phyloP scores from a whole-genome alignment of 2,888 invertebrate genomes.

The Drosophila helvetica region DNA sequence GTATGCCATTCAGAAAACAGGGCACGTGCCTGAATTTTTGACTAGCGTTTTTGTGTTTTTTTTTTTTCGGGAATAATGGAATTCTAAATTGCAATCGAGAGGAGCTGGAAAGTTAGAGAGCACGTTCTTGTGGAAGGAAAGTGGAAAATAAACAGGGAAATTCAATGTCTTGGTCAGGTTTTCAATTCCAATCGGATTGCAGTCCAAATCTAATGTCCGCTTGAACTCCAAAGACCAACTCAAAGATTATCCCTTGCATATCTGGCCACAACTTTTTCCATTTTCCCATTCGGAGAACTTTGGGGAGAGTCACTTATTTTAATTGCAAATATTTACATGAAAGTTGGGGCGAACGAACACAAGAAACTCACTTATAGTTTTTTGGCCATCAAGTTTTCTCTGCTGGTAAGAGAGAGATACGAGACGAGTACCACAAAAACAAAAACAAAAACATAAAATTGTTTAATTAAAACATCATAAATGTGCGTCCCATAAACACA shows the following conservation, averaged over 20 bases:
- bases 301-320: constrained; percentile 27
- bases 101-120: constrained; percentile 13
- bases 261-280: constrained; percentile 3
- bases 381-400: constrained; percentile 2
- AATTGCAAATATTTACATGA: constrained; percentile 36
- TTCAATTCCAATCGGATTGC: background rate
- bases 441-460: constrained; percentile 13
- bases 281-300: background rate
- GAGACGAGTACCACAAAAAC: background rate
- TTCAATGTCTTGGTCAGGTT: constrained; percentile 7
- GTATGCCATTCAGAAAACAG: constrained; percentile 17
- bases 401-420: background rate
- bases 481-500: constrained; percentile 11
- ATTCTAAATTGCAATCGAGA: constrained; percentile 15
- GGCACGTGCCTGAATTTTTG: constrained; percentile 35
- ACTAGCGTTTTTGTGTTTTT: constrained; percentile 11
- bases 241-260: background rate
- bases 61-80: constrained; percentile 21
- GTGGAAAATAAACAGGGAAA: constrained; percentile 3
- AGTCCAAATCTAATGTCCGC: background rate
- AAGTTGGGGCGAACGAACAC: background rate
- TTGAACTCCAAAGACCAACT: background rate
- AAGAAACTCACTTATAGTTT: constrained; percentile 5
- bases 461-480: constrained; percentile 33
- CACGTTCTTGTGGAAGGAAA: constrained; percentile 16